phyloP scores from a whole-genome alignment of 2,113 vertebrate genomes.

The Hypocryptadius cinnamomeus region DNA sequence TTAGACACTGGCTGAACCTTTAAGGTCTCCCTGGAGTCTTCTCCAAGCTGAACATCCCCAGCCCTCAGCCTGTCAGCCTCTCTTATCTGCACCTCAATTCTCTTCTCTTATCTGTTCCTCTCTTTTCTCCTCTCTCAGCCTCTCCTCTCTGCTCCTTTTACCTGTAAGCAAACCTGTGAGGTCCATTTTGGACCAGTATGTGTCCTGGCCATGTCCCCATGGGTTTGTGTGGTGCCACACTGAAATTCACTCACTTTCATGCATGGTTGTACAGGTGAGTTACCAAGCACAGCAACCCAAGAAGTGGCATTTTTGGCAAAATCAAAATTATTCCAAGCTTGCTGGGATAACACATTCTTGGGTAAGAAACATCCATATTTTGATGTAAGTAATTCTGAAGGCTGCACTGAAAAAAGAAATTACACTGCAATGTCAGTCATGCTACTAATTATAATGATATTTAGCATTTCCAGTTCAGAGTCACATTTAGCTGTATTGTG shows the following conservation, averaged over 20 bases:
- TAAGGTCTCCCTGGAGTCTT: not conserved
- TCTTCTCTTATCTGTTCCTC: not conserved
- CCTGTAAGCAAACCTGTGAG: constrained; percentile 4
- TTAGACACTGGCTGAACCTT: not conserved
- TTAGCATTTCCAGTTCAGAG: not conserved
- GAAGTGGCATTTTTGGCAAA: not conserved
- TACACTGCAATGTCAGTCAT: not conserved
- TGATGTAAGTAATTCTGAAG: not conserved
- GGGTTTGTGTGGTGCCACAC: not conserved
- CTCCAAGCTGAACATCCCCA: not conserved
- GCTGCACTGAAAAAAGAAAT: not conserved
- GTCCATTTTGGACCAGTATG: not conserved
- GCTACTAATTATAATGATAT: not conserved
- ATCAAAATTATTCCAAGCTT: not conserved
- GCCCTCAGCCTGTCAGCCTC: not conserved
- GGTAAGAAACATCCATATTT: not conserved
- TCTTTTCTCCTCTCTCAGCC: not conserved
- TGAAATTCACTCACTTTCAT: not conserved
- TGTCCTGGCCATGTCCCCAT: not conserved
- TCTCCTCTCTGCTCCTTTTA: not conserved
- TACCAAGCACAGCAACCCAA: not conserved
- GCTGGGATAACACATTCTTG: not conserved
- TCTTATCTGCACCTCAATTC: not conserved
- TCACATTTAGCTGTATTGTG: not conserved
- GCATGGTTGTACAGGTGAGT: not conserved